These are phyloP conservation scores for Drosophila limbata DNA, from an alignment of 2,888 invertebrate species.

Conservation along the genomic window DNA sequence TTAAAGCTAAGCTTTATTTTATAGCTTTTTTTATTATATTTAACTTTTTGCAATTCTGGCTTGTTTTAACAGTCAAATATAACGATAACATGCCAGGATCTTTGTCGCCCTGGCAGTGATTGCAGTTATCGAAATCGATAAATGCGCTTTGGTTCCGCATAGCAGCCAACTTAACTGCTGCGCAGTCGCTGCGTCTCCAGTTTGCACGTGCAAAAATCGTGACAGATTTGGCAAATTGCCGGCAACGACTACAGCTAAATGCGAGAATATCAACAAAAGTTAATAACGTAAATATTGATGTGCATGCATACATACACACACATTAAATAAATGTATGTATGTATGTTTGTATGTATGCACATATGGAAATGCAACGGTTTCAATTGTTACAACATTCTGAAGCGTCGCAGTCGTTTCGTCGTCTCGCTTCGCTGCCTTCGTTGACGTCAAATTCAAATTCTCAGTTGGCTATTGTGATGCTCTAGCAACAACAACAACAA, in stretches of 20 bases:
- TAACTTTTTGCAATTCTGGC: no score
- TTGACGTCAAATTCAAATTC: conserved; percentile 46
- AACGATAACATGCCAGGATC: neutral
- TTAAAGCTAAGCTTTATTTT: no score
- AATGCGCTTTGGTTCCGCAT: conserved; percentile 45
- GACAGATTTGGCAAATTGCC: conserved; percentile 64
- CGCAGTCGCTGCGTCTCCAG: conserved; percentile 40
- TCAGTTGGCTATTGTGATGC: conserved; percentile 31
- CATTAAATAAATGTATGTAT: neutral
- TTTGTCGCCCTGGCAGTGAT: neutral
- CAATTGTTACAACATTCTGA: conserved; percentile 59
- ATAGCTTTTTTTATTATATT: no score
- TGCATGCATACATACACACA: neutral
- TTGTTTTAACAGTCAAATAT: no score
- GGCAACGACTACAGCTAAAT: conserved; percentile 32
- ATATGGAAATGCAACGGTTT: conserved; percentile 46
- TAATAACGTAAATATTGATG: conserved; percentile 1
- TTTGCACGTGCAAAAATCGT: conserved; percentile 66
- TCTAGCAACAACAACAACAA: conserved; percentile 6
- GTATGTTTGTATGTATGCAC: conserved; percentile 3
- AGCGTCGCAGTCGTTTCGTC: conserved; percentile 25
- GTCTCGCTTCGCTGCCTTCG: conserved; percentile 15
- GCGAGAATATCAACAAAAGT: conserved; percentile 1
- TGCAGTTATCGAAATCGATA: conserved; percentile 23
- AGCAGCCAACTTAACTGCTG: conserved; percentile 15